Evolutionary conservation across 2,797 vertebrate species (phyloP), one percentile per base, ranked within the genome.

Genomic region (Hybognathus amarus): DNA sequence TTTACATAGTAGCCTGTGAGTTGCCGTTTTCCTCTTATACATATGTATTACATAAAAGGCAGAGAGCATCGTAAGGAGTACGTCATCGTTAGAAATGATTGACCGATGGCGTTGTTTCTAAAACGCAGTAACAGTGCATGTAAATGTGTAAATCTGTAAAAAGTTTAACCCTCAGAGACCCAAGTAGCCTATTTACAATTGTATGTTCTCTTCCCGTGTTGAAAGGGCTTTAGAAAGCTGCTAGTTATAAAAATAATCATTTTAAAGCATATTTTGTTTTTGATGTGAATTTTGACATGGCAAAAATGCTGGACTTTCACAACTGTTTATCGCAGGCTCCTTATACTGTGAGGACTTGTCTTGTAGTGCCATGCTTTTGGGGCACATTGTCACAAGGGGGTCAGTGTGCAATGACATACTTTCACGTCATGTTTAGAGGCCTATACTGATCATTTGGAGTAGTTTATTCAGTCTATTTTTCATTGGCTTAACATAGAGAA

Each of bases 41-140:
- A 33, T 54, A 12, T 63, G 40, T 54, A 70, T 54, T 83, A 83
- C 27, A 54, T 83, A 83, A 77, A 83, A 61, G 64, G 30, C 33
- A 24, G 81, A 76, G 73, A 45, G 64, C 70, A 27, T 73, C 22
- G 33, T 27, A 6, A 59, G 33, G 61, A 69, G 22, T 61, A 77
- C 82, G 82, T 70, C 74, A 69, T 54, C n/a, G 27, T n/a, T 40
- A 24, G 50, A 77, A 67, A 77, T 38, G 18, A 67, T 22, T 56
- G 66, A 59, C 30, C 78, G 22, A 52, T 70, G 36, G 56, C 30
- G 78, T 12, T 54, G 63, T 33, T 45, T 47, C 12, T 69, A 38
- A 24, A 63, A 59, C 52, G 77, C 42, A 50, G 56, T 50, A 38
- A 50, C 61, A 42, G 17, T 42, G 5, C 56, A 75, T 66, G 33